Conservation (phyloP, 2,888 invertebrate species). For the Macrosiphum euphorbiae region DNA sequence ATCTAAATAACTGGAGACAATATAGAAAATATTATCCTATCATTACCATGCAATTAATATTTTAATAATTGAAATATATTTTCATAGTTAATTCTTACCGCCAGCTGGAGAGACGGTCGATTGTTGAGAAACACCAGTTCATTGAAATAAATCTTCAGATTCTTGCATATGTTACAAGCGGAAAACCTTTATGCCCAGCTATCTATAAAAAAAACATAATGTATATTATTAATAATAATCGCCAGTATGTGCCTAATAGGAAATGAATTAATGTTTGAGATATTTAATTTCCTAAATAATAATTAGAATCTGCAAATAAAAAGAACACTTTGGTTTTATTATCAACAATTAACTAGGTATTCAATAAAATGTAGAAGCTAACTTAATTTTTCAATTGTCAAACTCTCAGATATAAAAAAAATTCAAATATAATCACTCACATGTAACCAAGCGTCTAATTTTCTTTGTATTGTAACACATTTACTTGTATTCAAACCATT, state of each 20-base stretch:
- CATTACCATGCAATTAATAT: constrained; percentile 37
- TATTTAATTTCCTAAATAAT: neutral
- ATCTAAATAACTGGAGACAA: too few relatives aligned
- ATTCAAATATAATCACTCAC: constrained; percentile 72
- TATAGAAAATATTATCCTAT: constrained; percentile 1
- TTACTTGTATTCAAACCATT: constrained; percentile 98
- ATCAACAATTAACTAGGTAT: neutral
- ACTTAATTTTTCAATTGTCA: neutral
- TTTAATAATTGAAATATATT: neutral
- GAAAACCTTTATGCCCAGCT: constrained; percentile 98
- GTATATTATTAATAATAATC: constrained; percentile 53
- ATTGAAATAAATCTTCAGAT: constrained; percentile 89
- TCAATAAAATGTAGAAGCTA: neutral
- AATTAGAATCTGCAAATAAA: neutral
- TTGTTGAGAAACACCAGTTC: constrained; percentile 54
- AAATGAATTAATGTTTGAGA: neutral
- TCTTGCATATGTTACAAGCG: constrained; percentile 98
- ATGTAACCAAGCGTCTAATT: constrained; percentile 96
- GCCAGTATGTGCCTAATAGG: neutral
- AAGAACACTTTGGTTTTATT: neutral
- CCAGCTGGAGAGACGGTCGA: constrained; percentile 38
- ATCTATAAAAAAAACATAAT: constrained; percentile 76
- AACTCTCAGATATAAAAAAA: neutral
- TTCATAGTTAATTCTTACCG: constrained; percentile 18
- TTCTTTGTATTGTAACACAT: constrained; percentile 99